phyloP scores from a whole-genome alignment of 2,113 vertebrate genomes.

The Polyodon spathula region DNA sequence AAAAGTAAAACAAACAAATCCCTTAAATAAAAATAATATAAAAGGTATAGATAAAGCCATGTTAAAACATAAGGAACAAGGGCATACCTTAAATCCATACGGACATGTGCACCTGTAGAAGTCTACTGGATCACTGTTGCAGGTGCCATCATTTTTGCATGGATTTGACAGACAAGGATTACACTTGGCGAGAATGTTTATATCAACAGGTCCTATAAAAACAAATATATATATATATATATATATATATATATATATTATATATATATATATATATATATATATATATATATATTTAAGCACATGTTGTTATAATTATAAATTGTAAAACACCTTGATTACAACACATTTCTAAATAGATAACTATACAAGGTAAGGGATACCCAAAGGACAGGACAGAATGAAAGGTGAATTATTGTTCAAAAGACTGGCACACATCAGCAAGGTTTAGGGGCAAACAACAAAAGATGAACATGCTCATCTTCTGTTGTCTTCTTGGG shows the following conservation, averaged over 20 bases:
- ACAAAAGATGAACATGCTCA: not conserved
- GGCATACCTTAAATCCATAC: constrained; percentile 85
- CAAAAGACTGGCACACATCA: not conserved
- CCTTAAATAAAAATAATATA: not conserved
- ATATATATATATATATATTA: too few relatives aligned
- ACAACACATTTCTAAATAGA: too few relatives aligned
- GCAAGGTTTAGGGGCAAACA: constrained; percentile 12
- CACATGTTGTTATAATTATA: constrained; percentile 2
- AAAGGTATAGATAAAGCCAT: constrained; percentile 10
- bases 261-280: too few relatives aligned
- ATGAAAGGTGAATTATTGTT: not conserved
- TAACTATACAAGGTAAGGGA: not conserved
- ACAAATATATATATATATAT: too few relatives aligned
- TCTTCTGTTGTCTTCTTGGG: not conserved
- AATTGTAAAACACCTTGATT: not conserved
- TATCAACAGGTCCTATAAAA: constrained; percentile 76
- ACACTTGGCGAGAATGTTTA: constrained; percentile 87
- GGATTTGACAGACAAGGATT: constrained; percentile 92
- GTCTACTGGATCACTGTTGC: constrained; percentile 85
- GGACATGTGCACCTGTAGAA: constrained; percentile 94
- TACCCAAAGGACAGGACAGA: not conserved
- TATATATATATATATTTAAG: constrained; percentile 1
- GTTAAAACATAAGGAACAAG: not conserved
- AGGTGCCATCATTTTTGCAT: constrained; percentile 92
- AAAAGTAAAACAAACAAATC: constrained; percentile 13